These are phyloP conservation scores for Cynaeus angustus DNA, from an alignment of 2,888 invertebrate genomes.

Conservation along the genomic window DNA sequence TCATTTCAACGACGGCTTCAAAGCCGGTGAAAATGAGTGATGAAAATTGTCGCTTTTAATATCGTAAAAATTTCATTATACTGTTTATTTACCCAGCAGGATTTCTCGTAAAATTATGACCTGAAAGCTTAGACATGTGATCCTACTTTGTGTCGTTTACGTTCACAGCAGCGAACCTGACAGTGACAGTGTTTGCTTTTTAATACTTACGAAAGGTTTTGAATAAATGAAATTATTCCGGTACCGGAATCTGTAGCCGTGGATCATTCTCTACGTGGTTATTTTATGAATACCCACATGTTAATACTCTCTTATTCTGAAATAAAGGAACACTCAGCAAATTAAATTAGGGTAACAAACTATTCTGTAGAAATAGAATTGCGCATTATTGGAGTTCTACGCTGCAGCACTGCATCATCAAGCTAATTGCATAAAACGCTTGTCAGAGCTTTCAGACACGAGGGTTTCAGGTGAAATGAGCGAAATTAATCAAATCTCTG, in stretches of 20 bases:
- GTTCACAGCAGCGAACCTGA: constrained; percentile 8
- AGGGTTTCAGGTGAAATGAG: constrained; percentile 7
- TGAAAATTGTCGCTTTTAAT: not conserved
- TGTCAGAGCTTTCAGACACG: constrained; percentile 19
- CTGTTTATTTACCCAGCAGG: constrained; percentile 3
- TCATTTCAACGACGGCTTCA: not conserved
- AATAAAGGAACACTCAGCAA: not conserved
- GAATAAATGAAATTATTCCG: not conserved
- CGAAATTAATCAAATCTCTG: constrained; percentile 26
- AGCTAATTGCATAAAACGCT: constrained; percentile 24
- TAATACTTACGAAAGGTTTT: not conserved
- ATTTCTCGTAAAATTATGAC: constrained; percentile 7
- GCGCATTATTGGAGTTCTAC: not conserved
- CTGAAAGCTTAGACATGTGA: constrained; percentile 20
- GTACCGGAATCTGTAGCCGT: not conserved
- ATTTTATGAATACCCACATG: not conserved
- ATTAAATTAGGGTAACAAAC: not conserved
- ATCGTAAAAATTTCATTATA: constrained; percentile 18
- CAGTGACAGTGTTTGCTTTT: constrained; percentile 19
- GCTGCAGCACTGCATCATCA: constrained; percentile 1
- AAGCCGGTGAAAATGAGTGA: not conserved
- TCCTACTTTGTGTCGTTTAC: constrained; percentile 6
- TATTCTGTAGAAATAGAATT: not conserved
- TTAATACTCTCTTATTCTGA: not conserved
- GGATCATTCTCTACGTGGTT: constrained; percentile 1